Evolutionary conservation across 2,797 vertebrate genomes (phyloP), one percentile per base, ranked within the genome.

Genomic region (Numenius phaeopus): DNA sequence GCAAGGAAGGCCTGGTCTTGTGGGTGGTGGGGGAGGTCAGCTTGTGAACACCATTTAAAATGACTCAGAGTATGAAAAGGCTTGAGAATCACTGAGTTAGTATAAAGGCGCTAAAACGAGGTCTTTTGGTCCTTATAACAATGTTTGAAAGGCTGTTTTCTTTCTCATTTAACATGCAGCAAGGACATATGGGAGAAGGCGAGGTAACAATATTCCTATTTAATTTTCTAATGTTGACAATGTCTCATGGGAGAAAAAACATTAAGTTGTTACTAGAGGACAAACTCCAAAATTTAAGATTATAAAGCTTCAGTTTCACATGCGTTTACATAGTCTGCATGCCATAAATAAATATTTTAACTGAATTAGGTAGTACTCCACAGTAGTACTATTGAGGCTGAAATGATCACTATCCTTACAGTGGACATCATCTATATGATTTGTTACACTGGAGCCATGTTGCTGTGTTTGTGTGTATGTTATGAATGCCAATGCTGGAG

Each of bases 111-210:
- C 94, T 98, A 94, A 98, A 98, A 97, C 87, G 88, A 97, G 96
- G 95, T 97, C 96, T 97, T 92, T 93, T 98, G 96, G 97, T 98
- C 98, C 95, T 98, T 98, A 96, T 98, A 98, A 98, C 98, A 97
- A 98, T 98, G 98, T 98, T 98, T 98, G 98, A 98, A 98, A 98
- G 98, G 98, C 97, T 98, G 94, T 98, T 98, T 98, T 98, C 98
- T 99, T 98, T 98, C 98, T 99, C 98, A 98, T 99, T 99, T 99
- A 98, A 99, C 99, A 99, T 98, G 99, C 99, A 99, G 99, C 99
- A 99, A 99, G 99, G 99, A 99, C 99, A 99, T 99, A 99, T 99
- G 99, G 99, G 98, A 99, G 99, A 98, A 99, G 99, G 99, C 99
- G 99, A 99, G 99, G 99, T 99, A 99, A 99, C 97, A 98, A 95